Evolutionary conservation across 2,797 vertebrate species (phyloP).

Genomic region (Acanthopagrus latus): DNA sequence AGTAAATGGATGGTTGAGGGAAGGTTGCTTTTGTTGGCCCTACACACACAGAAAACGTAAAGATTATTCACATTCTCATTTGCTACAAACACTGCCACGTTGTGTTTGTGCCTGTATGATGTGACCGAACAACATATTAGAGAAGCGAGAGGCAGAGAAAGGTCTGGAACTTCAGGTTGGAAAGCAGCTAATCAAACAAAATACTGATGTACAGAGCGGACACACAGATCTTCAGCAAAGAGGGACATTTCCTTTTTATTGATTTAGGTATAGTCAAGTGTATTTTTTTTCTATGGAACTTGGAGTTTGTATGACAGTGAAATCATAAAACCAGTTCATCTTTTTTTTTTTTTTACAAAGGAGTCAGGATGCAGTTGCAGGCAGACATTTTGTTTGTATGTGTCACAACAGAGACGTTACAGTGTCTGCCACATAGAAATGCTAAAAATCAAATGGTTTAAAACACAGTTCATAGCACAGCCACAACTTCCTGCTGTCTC

Average conservation of each 20-base stretch:
- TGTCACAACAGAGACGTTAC: slow-evolving; percentile 10
- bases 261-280: slow-evolving; percentile 34
- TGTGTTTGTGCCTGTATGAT: not conserved
- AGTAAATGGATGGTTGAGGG: not conserved
- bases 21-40: slow-evolving; percentile 4
- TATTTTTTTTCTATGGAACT: slow-evolving; percentile 35
- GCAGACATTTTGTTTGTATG: slow-evolving; percentile 4
- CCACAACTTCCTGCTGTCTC: not conserved
- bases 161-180: slow-evolving; percentile 9
- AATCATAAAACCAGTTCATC: slow-evolving; percentile 15
- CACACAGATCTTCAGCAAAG: slow-evolving; percentile 4
- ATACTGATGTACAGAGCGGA: slow-evolving; percentile 4
- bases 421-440: slow-evolving; percentile 28
- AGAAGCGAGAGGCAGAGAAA: not conserved
- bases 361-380: slow-evolving; percentile 15
- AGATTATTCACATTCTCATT: not conserved
- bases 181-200: slow-evolving; percentile 16
- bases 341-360: slow-evolving; percentile 35
- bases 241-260: slow-evolving; percentile 33
- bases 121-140: not conserved
- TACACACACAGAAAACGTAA: not conserved
- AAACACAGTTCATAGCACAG: not conserved
- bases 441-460: not conserved
- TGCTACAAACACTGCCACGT: slow-evolving; percentile 16
- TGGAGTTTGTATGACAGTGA: slow-evolving; percentile 31